phyloP scores from a whole-genome alignment of 2,113 vertebrate genomes.

The Siniperca chuatsi region DNA sequence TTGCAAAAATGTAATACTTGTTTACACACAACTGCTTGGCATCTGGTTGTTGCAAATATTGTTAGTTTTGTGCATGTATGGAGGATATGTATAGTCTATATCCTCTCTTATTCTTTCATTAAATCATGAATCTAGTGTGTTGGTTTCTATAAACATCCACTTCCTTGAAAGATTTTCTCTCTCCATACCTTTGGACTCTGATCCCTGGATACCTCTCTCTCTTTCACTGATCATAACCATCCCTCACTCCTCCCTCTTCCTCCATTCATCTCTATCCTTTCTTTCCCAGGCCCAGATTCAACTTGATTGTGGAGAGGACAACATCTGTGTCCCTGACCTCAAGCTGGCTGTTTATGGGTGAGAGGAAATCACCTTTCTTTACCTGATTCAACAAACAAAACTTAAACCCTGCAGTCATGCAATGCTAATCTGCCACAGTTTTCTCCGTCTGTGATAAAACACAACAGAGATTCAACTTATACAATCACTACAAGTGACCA shows the following conservation, averaged over 20 bases:
- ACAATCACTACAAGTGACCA: neutral
- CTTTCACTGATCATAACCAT: constrained; percentile 28
- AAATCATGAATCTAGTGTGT: constrained; percentile 37
- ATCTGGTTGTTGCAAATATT: constrained; percentile 51
- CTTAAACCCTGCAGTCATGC: neutral
- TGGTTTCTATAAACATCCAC: constrained; percentile 66
- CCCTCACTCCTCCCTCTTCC: neutral
- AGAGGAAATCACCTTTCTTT: constrained; percentile 69
- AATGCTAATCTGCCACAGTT: neutral
- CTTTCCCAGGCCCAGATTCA: constrained; percentile 87
- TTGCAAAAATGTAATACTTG: constrained; percentile 48
- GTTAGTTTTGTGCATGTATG: constrained; percentile 33
- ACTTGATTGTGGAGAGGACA: constrained; percentile 91
- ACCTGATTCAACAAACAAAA: constrained; percentile 44
- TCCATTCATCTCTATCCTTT: constrained; percentile 9
- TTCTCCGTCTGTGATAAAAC: neutral
- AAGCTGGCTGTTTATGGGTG: constrained; percentile 87
- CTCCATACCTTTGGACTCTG: constrained; percentile 38
- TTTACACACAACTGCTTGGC: constrained; percentile 34
- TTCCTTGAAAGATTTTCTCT: constrained; percentile 44
- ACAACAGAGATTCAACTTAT: constrained; percentile 2
- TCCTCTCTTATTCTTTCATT: constrained; percentile 65
- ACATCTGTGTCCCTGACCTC: constrained; percentile 90
- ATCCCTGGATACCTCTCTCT: constrained; percentile 16
- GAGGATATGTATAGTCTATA: constrained; percentile 38